These are phyloP conservation scores for Oligia latruncula DNA, from an alignment of 2,888 invertebrate species.

Conservation along the genomic window DNA sequence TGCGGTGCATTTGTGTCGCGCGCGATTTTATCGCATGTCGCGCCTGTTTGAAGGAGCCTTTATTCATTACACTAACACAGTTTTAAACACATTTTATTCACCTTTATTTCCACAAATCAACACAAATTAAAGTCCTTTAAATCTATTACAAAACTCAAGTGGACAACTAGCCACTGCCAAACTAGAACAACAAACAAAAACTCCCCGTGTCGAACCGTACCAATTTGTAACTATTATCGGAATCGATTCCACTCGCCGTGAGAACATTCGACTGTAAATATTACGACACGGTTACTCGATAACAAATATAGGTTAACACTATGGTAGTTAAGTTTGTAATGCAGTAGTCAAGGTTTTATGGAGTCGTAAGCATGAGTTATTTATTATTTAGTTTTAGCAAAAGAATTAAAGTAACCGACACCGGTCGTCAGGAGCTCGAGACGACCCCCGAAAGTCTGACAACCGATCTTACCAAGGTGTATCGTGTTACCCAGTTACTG, in stretches of 20 bases:
- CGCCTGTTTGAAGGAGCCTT: not conserved
- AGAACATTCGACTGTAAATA: slow-evolving; percentile 76
- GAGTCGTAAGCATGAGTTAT: not conserved
- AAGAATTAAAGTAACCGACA: not conserved
- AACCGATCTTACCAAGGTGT: not conserved
- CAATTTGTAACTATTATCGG: slow-evolving; percentile 72
- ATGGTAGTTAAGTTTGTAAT: slow-evolving; percentile 9
- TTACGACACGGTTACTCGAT: slow-evolving; percentile 74
- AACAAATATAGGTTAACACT: slow-evolving; percentile 75
- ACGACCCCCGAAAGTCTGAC: not conserved
- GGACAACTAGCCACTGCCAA: slow-evolving; percentile 25
- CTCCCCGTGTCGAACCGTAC: slow-evolving; percentile 75
- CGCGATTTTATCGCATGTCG: not conserved
- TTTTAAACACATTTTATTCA: not conserved
- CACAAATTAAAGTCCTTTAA: not conserved
- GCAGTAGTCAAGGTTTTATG: slow-evolving; percentile 43
- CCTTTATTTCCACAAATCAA: not conserved
- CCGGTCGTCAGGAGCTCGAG: not conserved
- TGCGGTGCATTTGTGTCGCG: too few relatives aligned
- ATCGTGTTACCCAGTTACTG: not conserved
- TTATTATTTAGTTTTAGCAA: not conserved
- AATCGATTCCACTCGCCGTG: slow-evolving; percentile 77
- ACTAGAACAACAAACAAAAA: slow-evolving; percentile 67
- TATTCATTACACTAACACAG: not conserved
- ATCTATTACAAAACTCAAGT: slow-evolving; percentile 23